Base-by-base conservation (phyloP, 92 coral and sea anemone species). In the Paramuricea clavata region DNA sequence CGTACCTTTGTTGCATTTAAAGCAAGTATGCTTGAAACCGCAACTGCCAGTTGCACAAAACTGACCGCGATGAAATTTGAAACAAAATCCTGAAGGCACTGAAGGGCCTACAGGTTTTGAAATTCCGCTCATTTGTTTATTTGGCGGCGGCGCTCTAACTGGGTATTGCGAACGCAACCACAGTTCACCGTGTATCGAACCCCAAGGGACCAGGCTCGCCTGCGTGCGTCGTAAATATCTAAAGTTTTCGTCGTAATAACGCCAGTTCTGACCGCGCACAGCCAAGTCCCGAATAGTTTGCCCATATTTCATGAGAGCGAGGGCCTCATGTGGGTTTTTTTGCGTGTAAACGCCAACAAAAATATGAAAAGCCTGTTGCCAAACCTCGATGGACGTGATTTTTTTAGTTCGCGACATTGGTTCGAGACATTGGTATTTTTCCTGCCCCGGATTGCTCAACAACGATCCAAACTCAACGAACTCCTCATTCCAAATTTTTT, bases 311-410 rank as follows among this genome's bases (percentile, higher is more conserved):
- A n/a, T n/a, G n/a, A 57, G 22, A 13, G 28, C 3, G 28, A 13
- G 28, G 22, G 28, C 67, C 44, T 39, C 44, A 39, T 39, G 44
- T 39, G 44, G 44, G 44, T 39, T 39, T 39, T 16, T 57, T 16
- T 57, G 67, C 25, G 67, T 57, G 19, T 57, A 57, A 19, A 57
- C 67, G 67, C 67, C 67, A 57, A 57, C 67, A 57, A 57, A 57
- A 19, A 57, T 26, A 16, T 57, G 22, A 57, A 57, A 57, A 19
- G 67, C 67, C 67, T 57, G 5, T 26, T 57, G 67, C 67, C 67
- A 65, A 26, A n/a, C 72, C 11, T 65, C 72, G 3, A 65, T 65
- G 16, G 72, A 65, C 33, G 16, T 26, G 4, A 26, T 65, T n/a
- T 65, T 65, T 25, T 26, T 25, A n/a, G 72, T 3, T 12, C 41